Evolutionary conservation across 1,140 invertebrate genomes (phyloP), one percentile per base, ranked within the genome.

Genomic region (Vollenhovia emeryi): DNA sequence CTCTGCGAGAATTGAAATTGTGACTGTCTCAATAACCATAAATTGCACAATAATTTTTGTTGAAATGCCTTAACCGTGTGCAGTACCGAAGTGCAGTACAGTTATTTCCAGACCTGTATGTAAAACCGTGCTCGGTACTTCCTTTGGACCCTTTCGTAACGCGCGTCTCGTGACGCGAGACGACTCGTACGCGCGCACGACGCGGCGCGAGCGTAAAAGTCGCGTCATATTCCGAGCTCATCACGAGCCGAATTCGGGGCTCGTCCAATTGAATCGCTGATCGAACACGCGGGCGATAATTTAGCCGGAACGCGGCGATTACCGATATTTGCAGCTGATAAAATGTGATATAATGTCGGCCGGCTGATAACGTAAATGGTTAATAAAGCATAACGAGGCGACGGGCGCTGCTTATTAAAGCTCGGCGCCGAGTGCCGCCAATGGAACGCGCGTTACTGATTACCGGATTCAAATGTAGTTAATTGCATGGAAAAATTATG

Each of bases 251-350:
- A 80, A 57, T 80, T 57, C 48, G 64, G 11, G 21, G 15, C 6
- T 27, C 30, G 21, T 8, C 48, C 27, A 66, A 84, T 78, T 78
- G 60, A 85, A 82, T 85, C 60, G 60, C n/a, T 69, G 84, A 55
- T 69, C 60, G 48, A 69, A 84, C 82, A 74, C 48, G 69, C 57
- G 60, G 30, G 43, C 80, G 59, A 84, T 84, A 75, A 84, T 84
- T 74, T 84, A 84, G 59, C 24, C n/a, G 40, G 71, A 78, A 62
- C 55, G 43, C 40, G 40, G 68, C 71, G 71, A 62, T 76, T 75
- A 84, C 59, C 82, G 82, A 75, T 75, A 74, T 84, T 84, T 78
- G 59, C 82, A 74, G 59, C 69, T 76, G 73, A 84, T 75, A 76
- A 84, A 75, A 84, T 62, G 55, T 84, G 69, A 84, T 84, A 84